A percentile compares a stretch with the other conserved stretches of the same genome.
These are phyloP conservation scores for Amphibalanus amphitrite DNA, from an alignment of 1,140 invertebrate genomes.

Conservation along the genomic window DNA sequence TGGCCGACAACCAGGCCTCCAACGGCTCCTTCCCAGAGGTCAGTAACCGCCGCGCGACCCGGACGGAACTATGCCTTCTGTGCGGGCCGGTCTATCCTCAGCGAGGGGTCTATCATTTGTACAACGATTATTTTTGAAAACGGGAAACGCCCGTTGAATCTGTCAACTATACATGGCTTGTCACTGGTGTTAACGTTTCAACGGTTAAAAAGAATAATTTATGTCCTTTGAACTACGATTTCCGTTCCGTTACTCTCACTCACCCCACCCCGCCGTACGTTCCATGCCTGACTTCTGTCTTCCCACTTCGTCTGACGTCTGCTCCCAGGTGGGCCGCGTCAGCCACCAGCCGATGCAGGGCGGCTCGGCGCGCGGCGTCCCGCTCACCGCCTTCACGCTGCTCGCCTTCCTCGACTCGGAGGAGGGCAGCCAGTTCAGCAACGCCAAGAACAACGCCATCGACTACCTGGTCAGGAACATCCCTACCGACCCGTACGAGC, in stretches of 20 bases:
- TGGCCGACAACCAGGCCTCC: conserved; percentile 48
- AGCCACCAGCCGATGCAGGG: conserved; percentile 63
- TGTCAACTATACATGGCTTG: too few relatives aligned
- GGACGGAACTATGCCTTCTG: too few relatives aligned
- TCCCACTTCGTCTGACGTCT: conserved; percentile 41
- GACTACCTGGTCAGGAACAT: conserved; percentile 45
- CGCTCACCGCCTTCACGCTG: conserved; percentile 66
- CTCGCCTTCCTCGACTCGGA: conserved; percentile 55
- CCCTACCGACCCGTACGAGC: conserved; percentile 51
- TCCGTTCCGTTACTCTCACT: too few relatives aligned
- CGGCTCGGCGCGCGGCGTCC: conserved; percentile 46
- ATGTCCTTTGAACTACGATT: too few relatives aligned
- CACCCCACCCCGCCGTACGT: too few relatives aligned
- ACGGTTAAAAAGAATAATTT: too few relatives aligned
- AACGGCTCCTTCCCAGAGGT: conserved; percentile 62
- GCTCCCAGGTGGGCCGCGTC: conserved; percentile 50
- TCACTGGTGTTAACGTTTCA: too few relatives aligned
- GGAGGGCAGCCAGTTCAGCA: conserved; percentile 15
- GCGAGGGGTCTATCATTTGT: too few relatives aligned
- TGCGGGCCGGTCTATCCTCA: too few relatives aligned
- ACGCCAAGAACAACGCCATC: conserved; percentile 42
- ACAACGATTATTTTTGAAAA: too few relatives aligned
- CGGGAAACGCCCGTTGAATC: too few relatives aligned
- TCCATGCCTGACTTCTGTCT: too few relatives aligned
- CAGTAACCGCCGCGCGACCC: conserved; percentile 10